Evolutionary conservation across 2,113 vertebrate genomes (phyloP), one percentile per base, ranked within the genome.

Genomic region (Thomomys bottae): DNA sequence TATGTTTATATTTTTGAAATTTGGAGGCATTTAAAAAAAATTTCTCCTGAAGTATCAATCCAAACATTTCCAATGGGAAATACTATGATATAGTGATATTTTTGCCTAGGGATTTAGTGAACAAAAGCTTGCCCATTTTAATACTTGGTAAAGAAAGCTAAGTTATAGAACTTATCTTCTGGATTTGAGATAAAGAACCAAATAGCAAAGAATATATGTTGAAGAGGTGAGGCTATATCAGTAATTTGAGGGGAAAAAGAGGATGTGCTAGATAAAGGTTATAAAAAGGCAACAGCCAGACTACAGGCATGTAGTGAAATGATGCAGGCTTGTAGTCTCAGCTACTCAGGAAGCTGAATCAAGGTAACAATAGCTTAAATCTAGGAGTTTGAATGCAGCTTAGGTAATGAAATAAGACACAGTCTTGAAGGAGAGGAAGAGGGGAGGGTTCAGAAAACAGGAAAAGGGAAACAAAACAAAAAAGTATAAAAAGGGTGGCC

Each of bases 151-250:
- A n/a, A 84, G 24, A 90, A 91, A 34, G 40, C 89, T 45, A 84
- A 70, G 86, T 18, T 73, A 54, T 23, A 81, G 3, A 94, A 92
- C 10, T 77, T 82, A 63, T 64, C 76, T 67, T 28, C 17, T 67
- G 66, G 30, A 84, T 79, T 81, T 89, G 78, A 34, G 12, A 17
- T 87, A 67, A 95, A 92, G 61, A 84, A 32, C 10, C 36, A 66
- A 81, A 93, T 49, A 17, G 32, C 78, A 36, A 81, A 85, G 17
- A 72, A 64, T 93, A 64, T 30, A 30, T 30, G 26, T 57, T 84
- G 24, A 78, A 89, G 85, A 82, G 36, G 61, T 64, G 3, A 1
- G 67, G 67, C 34, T 92, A 1, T 70, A 92, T 71, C 61, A 90
- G 61, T 32, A 36, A 92, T 28, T 68, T 92, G 26, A 54, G 49